Evolutionary conservation across 2,888 invertebrate genomes (phyloP).

Genomic region (Dinocampus coccinellae): DNA sequence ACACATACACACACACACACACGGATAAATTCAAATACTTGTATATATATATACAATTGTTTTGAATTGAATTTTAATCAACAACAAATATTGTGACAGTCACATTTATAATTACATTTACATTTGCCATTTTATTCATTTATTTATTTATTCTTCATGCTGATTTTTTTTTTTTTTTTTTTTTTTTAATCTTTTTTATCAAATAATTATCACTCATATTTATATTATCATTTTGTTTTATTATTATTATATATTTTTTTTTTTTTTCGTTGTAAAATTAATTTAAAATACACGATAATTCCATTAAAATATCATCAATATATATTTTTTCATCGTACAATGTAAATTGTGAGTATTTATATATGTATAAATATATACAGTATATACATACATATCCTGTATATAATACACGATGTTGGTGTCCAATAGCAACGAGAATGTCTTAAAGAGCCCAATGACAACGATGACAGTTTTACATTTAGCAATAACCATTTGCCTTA

Average conservation of each 20-base stretch:
- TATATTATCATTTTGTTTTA: neutral
- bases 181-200: too few species aligned
- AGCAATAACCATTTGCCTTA: slow-evolving; percentile 31
- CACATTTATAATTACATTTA: neutral
- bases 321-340: too few species aligned
- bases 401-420: neutral
- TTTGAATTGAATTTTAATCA: neutral
- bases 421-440: slow-evolving; percentile 21
- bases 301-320: neutral
- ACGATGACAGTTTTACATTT: slow-evolving; percentile 32
- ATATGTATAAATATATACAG: too few species aligned
- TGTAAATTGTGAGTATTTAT: too few species aligned
- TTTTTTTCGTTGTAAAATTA: neutral
- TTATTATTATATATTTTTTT: neutral
- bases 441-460: slow-evolving; percentile 27
- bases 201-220: too few species aligned
- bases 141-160: too few species aligned
- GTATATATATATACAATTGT: neutral
- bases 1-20: slow-evolving; percentile 3
- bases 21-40: neutral
- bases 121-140: neutral
- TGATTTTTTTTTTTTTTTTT: too few species aligned
- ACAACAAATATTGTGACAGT: neutral
- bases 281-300: neutral
- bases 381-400: too few species aligned